A percentile compares a stretch with the other conserved stretches of the same genome.
These are phyloP conservation scores for Cecropterus lyciades DNA, from an alignment of 1,140 invertebrate genomes.

Conservation along the genomic window DNA sequence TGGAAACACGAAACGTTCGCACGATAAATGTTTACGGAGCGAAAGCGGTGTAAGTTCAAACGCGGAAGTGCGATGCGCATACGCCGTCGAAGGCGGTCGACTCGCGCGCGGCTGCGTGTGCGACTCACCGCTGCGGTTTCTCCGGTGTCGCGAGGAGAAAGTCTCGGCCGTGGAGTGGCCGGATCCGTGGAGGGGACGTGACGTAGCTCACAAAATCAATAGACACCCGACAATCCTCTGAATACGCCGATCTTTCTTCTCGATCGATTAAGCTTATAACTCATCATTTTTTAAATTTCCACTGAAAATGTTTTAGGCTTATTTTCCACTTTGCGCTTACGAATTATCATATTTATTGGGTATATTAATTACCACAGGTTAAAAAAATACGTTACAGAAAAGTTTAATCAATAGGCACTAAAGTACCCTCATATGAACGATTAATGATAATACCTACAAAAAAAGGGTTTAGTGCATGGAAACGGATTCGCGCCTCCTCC, in stretches of 20 bases:
- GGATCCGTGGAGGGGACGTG: conserved; percentile 65
- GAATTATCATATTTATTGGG: too few relatives aligned
- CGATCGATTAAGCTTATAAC: neutral
- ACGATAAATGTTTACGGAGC: conserved; percentile 71
- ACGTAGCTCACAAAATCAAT: conserved; percentile 63
- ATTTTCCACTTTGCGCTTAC: too few relatives aligned
- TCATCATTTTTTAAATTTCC: neutral
- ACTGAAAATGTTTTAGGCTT: too few relatives aligned
- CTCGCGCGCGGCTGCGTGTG: conserved; percentile 65
- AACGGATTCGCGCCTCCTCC: too few relatives aligned
- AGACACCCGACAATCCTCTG: conserved; percentile 62
- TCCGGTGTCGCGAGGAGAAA: conserved; percentile 81
- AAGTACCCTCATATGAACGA: too few relatives aligned
- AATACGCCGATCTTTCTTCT: neutral
- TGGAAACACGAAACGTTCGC: conserved; percentile 63
- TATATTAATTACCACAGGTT: too few relatives aligned
- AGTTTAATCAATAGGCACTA: too few relatives aligned
- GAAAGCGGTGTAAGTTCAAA: conserved; percentile 62
- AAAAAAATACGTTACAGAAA: too few relatives aligned
- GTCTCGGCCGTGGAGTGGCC: conserved; percentile 75
- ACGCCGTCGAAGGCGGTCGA: conserved; percentile 55
- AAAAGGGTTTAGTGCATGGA: too few relatives aligned
- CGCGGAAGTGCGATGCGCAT: conserved; percentile 63
- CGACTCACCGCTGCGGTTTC: conserved; percentile 68
- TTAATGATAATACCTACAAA: too few relatives aligned